These are phyloP conservation scores for Sphyrna mokarran DNA, from an alignment of 2,113 vertebrate genomes.

Conservation along the genomic window DNA sequence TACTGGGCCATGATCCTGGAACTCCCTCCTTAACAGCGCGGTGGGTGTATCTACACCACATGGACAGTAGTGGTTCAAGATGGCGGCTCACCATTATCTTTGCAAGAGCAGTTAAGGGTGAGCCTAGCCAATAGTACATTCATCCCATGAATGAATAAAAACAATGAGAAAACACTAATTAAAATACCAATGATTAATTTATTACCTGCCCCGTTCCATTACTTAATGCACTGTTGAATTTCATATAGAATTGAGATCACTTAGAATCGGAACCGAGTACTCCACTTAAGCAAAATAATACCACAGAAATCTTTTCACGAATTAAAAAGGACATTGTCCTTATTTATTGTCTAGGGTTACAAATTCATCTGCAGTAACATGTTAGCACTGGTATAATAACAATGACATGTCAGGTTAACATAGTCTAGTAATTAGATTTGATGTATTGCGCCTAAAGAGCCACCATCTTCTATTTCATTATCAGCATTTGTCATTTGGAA, in stretches of 20 bases:
- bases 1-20: neutral
- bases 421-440: neutral
- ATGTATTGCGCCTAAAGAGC: neutral
- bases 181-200: neutral
- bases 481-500: neutral
- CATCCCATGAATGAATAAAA: neutral
- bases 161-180: neutral
- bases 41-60: neutral
- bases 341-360: slow-evolving; percentile 34
- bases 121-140: neutral
- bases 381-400: slow-evolving; percentile 4
- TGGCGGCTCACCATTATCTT: too few species aligned
- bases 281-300: neutral
- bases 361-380: neutral
- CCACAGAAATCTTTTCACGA: neutral
- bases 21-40: neutral
- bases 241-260: neutral
- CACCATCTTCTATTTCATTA: neutral
- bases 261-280: neutral
- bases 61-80: neutral
- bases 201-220: neutral
- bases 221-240: neutral
- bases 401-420: slow-evolving; percentile 6
- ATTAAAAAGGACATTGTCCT: slow-evolving; percentile 9
- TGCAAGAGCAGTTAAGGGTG: neutral